These are phyloP conservation scores for Nasonia oneida DNA, from an alignment of 2,888 invertebrate species.

Conservation along the genomic window DNA sequence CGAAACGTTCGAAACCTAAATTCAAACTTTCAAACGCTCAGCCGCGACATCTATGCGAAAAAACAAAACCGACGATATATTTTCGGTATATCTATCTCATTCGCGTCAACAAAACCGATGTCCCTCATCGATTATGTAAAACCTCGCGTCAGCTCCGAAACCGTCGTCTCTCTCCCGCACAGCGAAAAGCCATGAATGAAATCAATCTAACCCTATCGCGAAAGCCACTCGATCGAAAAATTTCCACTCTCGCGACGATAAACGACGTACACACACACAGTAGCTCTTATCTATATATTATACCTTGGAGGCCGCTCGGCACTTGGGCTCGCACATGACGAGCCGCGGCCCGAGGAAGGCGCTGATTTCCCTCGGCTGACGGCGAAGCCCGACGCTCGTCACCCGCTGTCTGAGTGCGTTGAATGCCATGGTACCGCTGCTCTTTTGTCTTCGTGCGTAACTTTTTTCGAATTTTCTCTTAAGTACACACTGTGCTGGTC, in stretches of 20 bases:
- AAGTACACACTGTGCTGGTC: neutral
- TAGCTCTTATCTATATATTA: neutral
- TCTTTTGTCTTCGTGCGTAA: neutral
- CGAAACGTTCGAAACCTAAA: neutral
- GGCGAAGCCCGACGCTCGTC: neutral
- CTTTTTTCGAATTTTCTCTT: neutral
- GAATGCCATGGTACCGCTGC: conserved; percentile 45
- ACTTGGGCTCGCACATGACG: conserved; percentile 53
- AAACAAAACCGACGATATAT: neutral
- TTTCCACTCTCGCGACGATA: too few species aligned
- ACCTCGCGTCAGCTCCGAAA: neutral
- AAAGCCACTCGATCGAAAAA: too few species aligned
- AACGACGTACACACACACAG: too few species aligned
- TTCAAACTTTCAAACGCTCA: neutral
- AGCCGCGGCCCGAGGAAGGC: conserved; percentile 45
- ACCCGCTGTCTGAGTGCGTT: conserved; percentile 50
- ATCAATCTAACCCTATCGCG: neutral
- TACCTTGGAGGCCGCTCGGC: conserved; percentile 56
- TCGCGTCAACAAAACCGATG: neutral
- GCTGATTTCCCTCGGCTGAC: conserved; percentile 53
- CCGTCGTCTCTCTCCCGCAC: neutral
- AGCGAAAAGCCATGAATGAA: neutral
- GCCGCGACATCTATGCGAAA: neutral
- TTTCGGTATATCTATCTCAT: neutral
- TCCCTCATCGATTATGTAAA: conserved; percentile 47